Conservation (phyloP, 2,797 vertebrate genomes). For the Sebastes iracundus region DNA sequence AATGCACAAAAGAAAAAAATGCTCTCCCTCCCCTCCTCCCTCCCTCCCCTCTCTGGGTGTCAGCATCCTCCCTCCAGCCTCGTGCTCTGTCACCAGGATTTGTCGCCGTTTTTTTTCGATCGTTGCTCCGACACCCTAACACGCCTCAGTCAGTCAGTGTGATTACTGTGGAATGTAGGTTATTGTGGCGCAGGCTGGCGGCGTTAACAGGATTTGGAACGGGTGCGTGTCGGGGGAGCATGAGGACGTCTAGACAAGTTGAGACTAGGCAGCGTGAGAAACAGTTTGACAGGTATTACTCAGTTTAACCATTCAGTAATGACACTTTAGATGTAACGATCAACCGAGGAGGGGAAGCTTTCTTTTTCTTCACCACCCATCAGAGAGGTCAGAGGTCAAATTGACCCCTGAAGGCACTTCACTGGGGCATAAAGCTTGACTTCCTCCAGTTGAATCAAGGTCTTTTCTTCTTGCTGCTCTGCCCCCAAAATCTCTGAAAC, state of each 20-base stretch:
- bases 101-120: constrained; percentile 19
- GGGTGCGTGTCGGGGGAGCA: constrained; percentile 47
- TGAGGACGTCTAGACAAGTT: constrained; percentile 66
- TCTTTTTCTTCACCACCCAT: background rate
- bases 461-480: constrained; percentile 3
- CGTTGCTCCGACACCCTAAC: constrained; percentile 10
- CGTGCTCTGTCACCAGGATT: constrained; percentile 38
- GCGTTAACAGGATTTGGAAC: constrained; percentile 74
- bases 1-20: constrained; percentile 37
- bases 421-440: background rate
- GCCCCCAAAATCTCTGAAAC: background rate
- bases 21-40: background rate
- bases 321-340: constrained; percentile 8
- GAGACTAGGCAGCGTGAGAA: constrained; percentile 56
- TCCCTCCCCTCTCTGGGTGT: constrained; percentile 8
- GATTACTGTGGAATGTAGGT: constrained; percentile 75
- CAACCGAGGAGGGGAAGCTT: background rate
- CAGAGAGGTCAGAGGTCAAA: constrained; percentile 39
- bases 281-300: constrained; percentile 46
- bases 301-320: constrained; percentile 13
- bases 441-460: background rate
- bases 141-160: constrained; percentile 40
- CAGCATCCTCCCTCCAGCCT: constrained; percentile 30
- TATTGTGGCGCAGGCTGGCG: constrained; percentile 58
- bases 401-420: background rate